Evolutionary conservation across 2,797 vertebrate species (phyloP), one percentile per base, ranked within the genome.

Genomic region (Cryptoblepharus egeriae): DNA sequence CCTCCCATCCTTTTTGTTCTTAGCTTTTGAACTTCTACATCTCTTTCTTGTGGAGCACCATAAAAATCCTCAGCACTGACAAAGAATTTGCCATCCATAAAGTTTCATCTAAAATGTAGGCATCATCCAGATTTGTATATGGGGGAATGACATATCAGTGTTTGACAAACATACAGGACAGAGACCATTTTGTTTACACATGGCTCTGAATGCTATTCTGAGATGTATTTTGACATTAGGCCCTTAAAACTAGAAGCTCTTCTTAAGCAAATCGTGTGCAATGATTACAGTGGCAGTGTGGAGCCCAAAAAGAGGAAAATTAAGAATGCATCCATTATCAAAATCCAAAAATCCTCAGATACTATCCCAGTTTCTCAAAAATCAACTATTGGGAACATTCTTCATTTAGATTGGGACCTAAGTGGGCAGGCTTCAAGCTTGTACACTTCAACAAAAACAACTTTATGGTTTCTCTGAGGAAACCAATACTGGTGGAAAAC

Each of bases 1-100:
- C 93, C 90, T 92, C 88, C 83, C 89, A 87, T 91, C 88, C 90
- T 89, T 91, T 90, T 94, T 93, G 88, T 83, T 91, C 89, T 87
- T 93, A 92, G 85, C 65, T 63, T 89, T 93, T 90, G 90, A 94
- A 91, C 91, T 91, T 87, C 52, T 86, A 87, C 87, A 81, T 81
- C 89, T 86, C 81, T 90, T 87, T 77, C 75, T 81, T 91, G 91
- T 91, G 93, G 84, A 93, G 77, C 32, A 30, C 58, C 90, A 90
- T 89, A 89, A 85, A 86, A 75, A 28, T 70, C 73, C 55, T 79
- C 57, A 78, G 82, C 60, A 55, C 18, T n/a, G 37, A 49, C 64
- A 75, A 79, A 82, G 57, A 28, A 22, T 68, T 30, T 32, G 63
- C 45, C 63, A 37, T 49, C 68, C 78, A 87, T 68, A 87, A 90